Evolutionary conservation across 2,888 invertebrate species (phyloP).

Genomic region (Lasioglossum figueresi): DNA sequence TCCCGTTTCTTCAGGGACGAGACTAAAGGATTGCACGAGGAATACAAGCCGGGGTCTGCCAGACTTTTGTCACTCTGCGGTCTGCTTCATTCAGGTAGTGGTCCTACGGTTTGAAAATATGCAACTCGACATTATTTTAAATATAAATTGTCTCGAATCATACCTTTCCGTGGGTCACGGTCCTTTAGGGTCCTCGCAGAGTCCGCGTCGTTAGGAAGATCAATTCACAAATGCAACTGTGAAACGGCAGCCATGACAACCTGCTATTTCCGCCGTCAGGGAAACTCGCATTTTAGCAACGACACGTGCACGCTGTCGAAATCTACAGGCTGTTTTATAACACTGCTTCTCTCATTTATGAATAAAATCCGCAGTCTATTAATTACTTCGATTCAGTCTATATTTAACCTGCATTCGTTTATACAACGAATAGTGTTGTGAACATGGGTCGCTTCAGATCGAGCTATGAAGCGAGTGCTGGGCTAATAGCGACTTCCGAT

Average conservation of each 20-base stretch:
- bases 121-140: background rate
- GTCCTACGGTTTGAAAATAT: background rate
- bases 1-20: slow-evolving; percentile 43
- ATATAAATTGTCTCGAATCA: background rate
- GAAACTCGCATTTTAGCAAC: background rate
- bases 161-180: background rate
- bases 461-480: too few species aligned
- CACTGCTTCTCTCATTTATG: too few species aligned
- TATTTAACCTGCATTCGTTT: too few species aligned
- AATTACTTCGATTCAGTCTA: too few species aligned
- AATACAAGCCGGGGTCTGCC: slow-evolving; percentile 42
- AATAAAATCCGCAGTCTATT: too few species aligned
- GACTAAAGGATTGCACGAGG: slow-evolving; percentile 33
- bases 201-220: background rate
- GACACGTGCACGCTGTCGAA: background rate
- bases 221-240: too few species aligned
- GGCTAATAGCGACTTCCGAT: too few species aligned
- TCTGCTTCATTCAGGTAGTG: background rate
- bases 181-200: background rate
- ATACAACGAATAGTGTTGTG: too few species aligned
- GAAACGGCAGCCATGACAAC: background rate
- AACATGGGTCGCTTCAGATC: too few species aligned
- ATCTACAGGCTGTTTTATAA: background rate
- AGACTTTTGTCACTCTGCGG: slow-evolving; percentile 31
- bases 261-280: background rate